Evolutionary conservation across 2,888 invertebrate genomes (phyloP).

Genomic region (Metellina segmentata): DNA sequence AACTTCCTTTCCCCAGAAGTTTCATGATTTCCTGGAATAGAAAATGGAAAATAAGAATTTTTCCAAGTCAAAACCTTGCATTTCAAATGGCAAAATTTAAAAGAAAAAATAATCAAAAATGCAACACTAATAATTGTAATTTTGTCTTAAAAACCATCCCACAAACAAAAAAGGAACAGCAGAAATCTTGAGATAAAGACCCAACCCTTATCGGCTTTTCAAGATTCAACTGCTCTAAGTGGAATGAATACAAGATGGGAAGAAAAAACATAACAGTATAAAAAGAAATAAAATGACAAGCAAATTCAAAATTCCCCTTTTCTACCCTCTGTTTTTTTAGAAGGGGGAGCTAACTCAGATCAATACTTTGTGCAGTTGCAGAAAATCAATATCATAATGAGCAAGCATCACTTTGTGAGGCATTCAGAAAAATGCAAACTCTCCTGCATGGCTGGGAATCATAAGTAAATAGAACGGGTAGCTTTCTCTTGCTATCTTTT

Average conservation of each 20-base stretch:
- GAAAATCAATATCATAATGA: slow-evolving; percentile 76
- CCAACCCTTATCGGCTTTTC: neutral
- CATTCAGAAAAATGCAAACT: slow-evolving; percentile 75
- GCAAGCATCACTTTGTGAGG: slow-evolving; percentile 69
- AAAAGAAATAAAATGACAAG: slow-evolving; percentile 63
- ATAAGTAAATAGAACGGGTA: slow-evolving; percentile 63
- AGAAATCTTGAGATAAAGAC: neutral
- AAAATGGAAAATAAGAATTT: too few species aligned
- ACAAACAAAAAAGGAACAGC: neutral
- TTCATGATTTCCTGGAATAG: too few species aligned
- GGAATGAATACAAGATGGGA: slow-evolving; percentile 11
- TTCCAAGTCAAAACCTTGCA: too few species aligned
- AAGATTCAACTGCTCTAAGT: slow-evolving; percentile 12
- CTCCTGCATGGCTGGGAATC: slow-evolving; percentile 46
- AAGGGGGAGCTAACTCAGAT: slow-evolving; percentile 50
- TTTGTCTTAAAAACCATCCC: neutral
- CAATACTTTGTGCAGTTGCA: slow-evolving; percentile 75
- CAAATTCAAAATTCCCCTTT: slow-evolving; percentile 70
- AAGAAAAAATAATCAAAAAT: neutral
- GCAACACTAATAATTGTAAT: neutral
- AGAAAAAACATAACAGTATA: neutral
- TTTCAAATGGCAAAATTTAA: too few species aligned
- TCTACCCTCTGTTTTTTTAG: slow-evolving; percentile 58
- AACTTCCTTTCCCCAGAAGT: too few species aligned
- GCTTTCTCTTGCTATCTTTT: slow-evolving; percentile 4